phyloP scores from a whole-genome alignment of 2,888 invertebrate species.

The Heliothis peltigera region DNA sequence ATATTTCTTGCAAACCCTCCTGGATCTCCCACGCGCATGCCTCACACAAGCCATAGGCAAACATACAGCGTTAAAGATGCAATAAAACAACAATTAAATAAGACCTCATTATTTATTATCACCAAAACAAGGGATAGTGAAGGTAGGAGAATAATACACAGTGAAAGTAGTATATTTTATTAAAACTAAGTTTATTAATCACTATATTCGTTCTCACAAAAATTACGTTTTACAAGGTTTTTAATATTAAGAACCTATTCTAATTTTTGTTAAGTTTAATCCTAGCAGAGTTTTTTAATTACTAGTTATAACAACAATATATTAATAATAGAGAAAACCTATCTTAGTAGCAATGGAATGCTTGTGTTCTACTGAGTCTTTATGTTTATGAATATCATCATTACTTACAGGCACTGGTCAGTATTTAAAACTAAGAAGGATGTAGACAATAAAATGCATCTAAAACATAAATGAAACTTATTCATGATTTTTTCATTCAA shows the following conservation, averaged over 20 bases:
- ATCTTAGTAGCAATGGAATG: slow-evolving; percentile 63
- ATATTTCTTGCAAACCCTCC: slow-evolving; percentile 40
- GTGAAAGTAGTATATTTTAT: slow-evolving; percentile 72
- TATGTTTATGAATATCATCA: slow-evolving; percentile 84
- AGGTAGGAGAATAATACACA: slow-evolving; percentile 64
- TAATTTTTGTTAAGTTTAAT: slow-evolving; percentile 73
- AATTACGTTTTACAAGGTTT: slow-evolving; percentile 60
- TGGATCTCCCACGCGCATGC: slow-evolving; percentile 58
- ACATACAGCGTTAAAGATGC: slow-evolving; percentile 75
- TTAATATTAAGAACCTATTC: slow-evolving; percentile 68
- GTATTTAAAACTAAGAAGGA: slow-evolving; percentile 66
- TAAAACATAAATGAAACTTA: slow-evolving; percentile 57
- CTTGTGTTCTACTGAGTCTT: slow-evolving; percentile 61
- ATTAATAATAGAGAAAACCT: slow-evolving; percentile 70
- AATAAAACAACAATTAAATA: slow-evolving; percentile 82
- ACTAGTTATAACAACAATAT: slow-evolving; percentile 64
- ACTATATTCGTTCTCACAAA: slow-evolving; percentile 59
- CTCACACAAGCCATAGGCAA: slow-evolving; percentile 59
- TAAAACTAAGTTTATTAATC: slow-evolving; percentile 66
- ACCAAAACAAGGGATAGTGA: slow-evolving; percentile 70
- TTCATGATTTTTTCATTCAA: slow-evolving; percentile 38
- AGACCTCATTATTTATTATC: slow-evolving; percentile 79
- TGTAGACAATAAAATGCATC: slow-evolving; percentile 56
- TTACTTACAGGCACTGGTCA: slow-evolving; percentile 88
- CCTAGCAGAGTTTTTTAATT: slow-evolving; percentile 65